Conservation (phyloP, 2,888 invertebrate species). For the Dascillus cervinus region DNA sequence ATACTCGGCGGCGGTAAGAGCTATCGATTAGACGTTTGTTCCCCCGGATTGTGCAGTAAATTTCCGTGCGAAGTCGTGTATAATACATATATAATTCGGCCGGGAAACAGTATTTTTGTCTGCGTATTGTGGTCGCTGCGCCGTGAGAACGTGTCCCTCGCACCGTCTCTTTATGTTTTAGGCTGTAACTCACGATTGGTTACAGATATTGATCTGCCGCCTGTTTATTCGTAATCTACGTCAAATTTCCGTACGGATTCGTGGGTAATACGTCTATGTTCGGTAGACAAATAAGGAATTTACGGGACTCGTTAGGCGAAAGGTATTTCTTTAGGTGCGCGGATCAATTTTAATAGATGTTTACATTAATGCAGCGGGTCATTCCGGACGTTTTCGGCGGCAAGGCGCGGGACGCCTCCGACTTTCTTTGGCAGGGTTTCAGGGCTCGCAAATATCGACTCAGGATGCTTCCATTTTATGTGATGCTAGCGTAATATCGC, state of each 20-base stretch:
- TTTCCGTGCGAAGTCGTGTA: constrained; percentile 39
- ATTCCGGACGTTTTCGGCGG: constrained; percentile 10
- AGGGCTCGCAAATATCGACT: constrained; percentile 33
- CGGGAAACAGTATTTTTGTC: constrained; percentile 23
- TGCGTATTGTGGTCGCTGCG: constrained; percentile 26
- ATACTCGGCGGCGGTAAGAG: constrained; percentile 22
- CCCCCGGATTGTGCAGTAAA: constrained; percentile 36
- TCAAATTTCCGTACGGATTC: constrained; percentile 32
- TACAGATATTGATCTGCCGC: constrained; percentile 37
- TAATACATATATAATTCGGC: constrained; percentile 31
- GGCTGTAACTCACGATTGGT: constrained; percentile 38
- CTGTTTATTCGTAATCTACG: constrained; percentile 37
- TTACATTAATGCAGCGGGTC: constrained; percentile 19
- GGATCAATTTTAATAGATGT: constrained; percentile 16
- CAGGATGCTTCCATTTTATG: constrained; percentile 37
- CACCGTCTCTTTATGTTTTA: constrained; percentile 34
- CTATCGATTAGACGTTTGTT: constrained; percentile 25
- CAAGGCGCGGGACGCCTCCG: constrained; percentile 8
- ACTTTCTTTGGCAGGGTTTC: constrained; percentile 13
- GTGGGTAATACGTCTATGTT: constrained; percentile 30
- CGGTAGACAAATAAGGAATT: constrained; percentile 19
- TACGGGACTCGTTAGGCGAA: constrained; percentile 10
- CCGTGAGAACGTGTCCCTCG: constrained; percentile 21
- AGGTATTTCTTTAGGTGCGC: constrained; percentile 4
- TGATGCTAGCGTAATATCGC: constrained; percentile 38